phyloP scores from a whole-genome alignment of 2,888 invertebrate genomes.

The Cistogaster globosa region DNA sequence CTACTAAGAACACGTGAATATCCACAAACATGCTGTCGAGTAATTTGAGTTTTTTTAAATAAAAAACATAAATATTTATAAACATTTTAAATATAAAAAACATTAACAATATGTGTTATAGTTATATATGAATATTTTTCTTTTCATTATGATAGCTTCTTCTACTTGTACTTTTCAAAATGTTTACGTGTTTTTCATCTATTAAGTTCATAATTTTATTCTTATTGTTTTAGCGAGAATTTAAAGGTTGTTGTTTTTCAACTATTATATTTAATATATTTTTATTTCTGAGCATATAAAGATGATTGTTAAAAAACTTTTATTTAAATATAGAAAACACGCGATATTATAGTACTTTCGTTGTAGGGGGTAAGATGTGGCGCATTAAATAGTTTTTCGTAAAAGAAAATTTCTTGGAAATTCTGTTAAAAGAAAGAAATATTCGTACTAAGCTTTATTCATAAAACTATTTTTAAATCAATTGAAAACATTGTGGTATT shows the following conservation, averaged over 20 bases:
- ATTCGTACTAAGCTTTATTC: not conserved
- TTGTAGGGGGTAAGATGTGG: not conserved
- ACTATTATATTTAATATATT: slow-evolving; percentile 11
- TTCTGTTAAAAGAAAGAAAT: not conserved
- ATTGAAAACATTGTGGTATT: not conserved
- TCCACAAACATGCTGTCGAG: slow-evolving; percentile 21
- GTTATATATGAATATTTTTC: slow-evolving; percentile 25
- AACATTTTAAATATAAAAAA: slow-evolving; percentile 43
- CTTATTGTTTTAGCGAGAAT: slow-evolving; percentile 65
- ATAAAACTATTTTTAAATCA: not conserved
- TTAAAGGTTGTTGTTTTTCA: slow-evolving; percentile 58
- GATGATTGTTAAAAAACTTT: slow-evolving; percentile 62
- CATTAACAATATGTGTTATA: not conserved
- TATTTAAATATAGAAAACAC: slow-evolving; percentile 65
- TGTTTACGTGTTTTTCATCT: slow-evolving; percentile 67
- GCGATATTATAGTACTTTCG: slow-evolving; percentile 50
- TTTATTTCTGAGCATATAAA: slow-evolving; percentile 39
- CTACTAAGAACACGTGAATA: slow-evolving; percentile 59
- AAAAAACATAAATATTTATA: slow-evolving; percentile 35
- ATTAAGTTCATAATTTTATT: slow-evolving; percentile 61
- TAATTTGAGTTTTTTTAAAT: slow-evolving; percentile 43
- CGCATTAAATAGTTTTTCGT: slow-evolving; percentile 24
- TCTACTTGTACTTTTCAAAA: slow-evolving; percentile 27
- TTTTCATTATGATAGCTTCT: slow-evolving; percentile 62
- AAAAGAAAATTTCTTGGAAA: slow-evolving; percentile 3